These are phyloP conservation scores for Phyllotreta striolata DNA, from an alignment of 2,888 invertebrate species.

Conservation along the genomic window DNA sequence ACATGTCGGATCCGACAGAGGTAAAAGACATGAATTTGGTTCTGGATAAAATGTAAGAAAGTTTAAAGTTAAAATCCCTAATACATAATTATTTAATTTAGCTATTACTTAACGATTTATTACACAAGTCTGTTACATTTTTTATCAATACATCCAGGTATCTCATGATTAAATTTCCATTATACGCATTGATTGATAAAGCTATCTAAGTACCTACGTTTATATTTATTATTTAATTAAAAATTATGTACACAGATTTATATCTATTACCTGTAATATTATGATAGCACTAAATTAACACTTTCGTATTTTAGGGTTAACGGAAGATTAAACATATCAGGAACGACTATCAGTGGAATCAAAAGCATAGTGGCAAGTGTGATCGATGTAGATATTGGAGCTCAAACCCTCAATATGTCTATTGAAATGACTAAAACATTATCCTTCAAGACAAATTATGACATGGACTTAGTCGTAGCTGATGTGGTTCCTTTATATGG, in stretches of 20 bases:
- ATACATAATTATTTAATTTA: too few relatives aligned
- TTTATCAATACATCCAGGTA: too few relatives aligned
- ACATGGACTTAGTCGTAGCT: not conserved
- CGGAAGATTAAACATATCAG: slow-evolving; percentile 29
- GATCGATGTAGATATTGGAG: slow-evolving; percentile 26
- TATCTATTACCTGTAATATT: too few relatives aligned
- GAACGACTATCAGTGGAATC: slow-evolving; percentile 31
- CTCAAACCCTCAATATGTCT: slow-evolving; percentile 27
- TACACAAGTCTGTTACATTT: too few relatives aligned
- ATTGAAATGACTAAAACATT: not conserved
- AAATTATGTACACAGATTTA: too few relatives aligned
- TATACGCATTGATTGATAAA: too few relatives aligned
- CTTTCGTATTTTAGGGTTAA: slow-evolving; percentile 33
- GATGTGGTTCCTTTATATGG: slow-evolving; percentile 18
- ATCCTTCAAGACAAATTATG: slow-evolving; percentile 7
- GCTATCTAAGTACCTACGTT: too few relatives aligned
- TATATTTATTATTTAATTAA: too few relatives aligned
- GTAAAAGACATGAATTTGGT: slow-evolving; percentile 1
- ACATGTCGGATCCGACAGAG: not conserved
- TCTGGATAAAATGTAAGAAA: not conserved
- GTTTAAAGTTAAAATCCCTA: not conserved
- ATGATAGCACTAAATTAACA: not conserved
- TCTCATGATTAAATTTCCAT: too few relatives aligned
- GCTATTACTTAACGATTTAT: too few relatives aligned
- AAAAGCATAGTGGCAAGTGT: slow-evolving; percentile 28